These are phyloP conservation scores for Globodera ellingtonae DNA, from an alignment of 1,140 invertebrate genomes.

Conservation along the genomic window DNA sequence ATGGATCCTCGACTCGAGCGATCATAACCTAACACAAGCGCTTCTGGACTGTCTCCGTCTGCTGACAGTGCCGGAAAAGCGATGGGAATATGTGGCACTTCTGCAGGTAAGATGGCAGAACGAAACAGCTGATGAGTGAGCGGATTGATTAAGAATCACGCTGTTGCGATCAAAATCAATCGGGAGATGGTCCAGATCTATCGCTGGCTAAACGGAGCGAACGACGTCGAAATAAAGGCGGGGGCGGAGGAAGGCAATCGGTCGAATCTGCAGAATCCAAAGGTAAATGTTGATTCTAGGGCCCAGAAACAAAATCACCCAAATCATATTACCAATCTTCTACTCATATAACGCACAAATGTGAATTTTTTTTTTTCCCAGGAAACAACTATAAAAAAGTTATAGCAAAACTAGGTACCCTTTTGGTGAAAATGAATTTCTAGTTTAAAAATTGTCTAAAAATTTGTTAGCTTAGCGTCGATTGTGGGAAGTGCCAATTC, in stretches of 20 bases:
- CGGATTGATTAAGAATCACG: slow-evolving; percentile 15
- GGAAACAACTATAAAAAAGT: no score
- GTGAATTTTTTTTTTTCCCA: no score
- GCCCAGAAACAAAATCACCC: no score
- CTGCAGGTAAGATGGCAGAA: neutral
- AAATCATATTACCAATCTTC: no score
- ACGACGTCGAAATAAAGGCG: slow-evolving; percentile 21
- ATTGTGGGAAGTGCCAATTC: neutral
- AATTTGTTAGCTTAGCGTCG: slow-evolving; percentile 8
- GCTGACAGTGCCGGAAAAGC: neutral
- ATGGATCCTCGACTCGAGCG: slow-evolving; percentile 7
- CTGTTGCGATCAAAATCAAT: no score
- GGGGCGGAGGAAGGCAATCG: neutral
- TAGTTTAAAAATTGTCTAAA: neutral
- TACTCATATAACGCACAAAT: no score
- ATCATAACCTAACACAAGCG: slow-evolving; percentile 11
- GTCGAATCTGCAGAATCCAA: no score
- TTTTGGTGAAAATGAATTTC: slow-evolving; percentile 5
- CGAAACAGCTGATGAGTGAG: neutral
- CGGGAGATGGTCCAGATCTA: no score
- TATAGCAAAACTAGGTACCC: neutral
- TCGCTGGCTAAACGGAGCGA: slow-evolving; percentile 27
- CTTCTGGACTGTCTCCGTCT: slow-evolving; percentile 12
- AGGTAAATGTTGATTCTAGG: no score
- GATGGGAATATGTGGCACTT: neutral